These are phyloP conservation scores for Periophthalmodon schlosseri DNA, from an alignment of 2,113 vertebrate species.

Conservation along the genomic window DNA sequence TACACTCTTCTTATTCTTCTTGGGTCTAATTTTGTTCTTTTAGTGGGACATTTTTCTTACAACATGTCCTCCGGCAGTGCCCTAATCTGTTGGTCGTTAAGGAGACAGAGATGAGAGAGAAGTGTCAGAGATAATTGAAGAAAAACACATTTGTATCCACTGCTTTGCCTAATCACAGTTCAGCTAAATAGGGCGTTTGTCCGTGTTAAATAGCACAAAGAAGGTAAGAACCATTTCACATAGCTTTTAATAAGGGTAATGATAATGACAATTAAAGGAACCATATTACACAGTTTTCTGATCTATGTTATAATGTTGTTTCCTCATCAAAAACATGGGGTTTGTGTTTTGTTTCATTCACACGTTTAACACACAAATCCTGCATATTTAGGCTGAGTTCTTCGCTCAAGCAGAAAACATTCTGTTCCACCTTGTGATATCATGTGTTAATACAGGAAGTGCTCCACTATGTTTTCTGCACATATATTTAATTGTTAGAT, in stretches of 20 bases:
- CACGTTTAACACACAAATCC: no score
- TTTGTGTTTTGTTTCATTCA: no score
- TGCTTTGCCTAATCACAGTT: conserved; percentile 13
- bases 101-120: conserved; percentile 21
- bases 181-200: neutral
- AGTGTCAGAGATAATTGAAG: conserved; percentile 16
- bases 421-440: no score
- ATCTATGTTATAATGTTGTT: no score
- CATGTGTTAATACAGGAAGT: no score
- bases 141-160: conserved; percentile 6
- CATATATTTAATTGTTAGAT: no score
- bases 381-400: no score
- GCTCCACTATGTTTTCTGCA: no score
- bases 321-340: no score
- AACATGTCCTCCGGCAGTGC: conserved; percentile 51
- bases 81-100: conserved; percentile 61
- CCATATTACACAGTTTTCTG: no score
- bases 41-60: conserved; percentile 20
- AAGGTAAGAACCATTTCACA: neutral
- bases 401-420: no score
- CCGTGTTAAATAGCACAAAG: neutral
- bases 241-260: neutral
- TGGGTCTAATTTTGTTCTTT: neutral
- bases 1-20: conserved; percentile 7
- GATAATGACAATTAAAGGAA: neutral